Conservation (phyloP, 2,888 invertebrate genomes). For the Zaprionus lineosus region DNA sequence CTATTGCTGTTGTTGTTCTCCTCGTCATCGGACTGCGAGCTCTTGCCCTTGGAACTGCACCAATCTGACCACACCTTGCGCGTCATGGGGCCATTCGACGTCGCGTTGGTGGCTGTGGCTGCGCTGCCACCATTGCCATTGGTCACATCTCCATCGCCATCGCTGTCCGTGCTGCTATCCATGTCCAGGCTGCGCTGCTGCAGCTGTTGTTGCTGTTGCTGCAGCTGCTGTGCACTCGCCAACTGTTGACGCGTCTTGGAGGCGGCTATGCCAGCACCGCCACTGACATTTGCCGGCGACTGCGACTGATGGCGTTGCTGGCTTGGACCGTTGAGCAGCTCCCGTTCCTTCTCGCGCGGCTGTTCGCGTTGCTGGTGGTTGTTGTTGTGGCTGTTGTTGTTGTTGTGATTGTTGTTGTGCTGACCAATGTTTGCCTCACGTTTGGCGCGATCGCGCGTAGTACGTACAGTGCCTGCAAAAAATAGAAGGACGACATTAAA, state of each 20-base stretch:
- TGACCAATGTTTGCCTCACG: constrained; percentile 81
- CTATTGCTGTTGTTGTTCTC: constrained; percentile 82
- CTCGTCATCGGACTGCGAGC: constrained; percentile 86
- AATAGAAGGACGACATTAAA: too few relatives aligned
- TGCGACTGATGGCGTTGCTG: constrained; percentile 61
- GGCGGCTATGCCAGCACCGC: constrained; percentile 35
- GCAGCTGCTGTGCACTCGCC: constrained; percentile 58
- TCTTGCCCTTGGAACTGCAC: constrained; percentile 86
- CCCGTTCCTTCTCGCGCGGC: constrained; percentile 44
- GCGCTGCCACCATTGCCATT: constrained; percentile 65
- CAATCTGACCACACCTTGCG: constrained; percentile 90
- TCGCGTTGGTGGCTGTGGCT: constrained; percentile 52
- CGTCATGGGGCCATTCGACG: constrained; percentile 85
- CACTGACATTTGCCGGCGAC: constrained; percentile 63
- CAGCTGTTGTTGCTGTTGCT: constrained; percentile 45
- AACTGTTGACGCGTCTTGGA: constrained; percentile 72
- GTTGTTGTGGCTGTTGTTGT: constrained; percentile 41
- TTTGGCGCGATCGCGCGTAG: constrained; percentile 82
- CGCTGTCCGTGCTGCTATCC: constrained; percentile 80
- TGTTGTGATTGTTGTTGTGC: constrained; percentile 64
- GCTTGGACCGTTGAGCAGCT: constrained; percentile 40
- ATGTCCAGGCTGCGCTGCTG: constrained; percentile 72
- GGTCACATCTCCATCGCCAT: constrained; percentile 73
- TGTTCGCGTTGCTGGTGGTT: constrained; percentile 40
- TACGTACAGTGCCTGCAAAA: constrained; percentile 79